Conservation (phyloP, 2,888 invertebrate genomes). For the Limnephilus rhombicus region DNA sequence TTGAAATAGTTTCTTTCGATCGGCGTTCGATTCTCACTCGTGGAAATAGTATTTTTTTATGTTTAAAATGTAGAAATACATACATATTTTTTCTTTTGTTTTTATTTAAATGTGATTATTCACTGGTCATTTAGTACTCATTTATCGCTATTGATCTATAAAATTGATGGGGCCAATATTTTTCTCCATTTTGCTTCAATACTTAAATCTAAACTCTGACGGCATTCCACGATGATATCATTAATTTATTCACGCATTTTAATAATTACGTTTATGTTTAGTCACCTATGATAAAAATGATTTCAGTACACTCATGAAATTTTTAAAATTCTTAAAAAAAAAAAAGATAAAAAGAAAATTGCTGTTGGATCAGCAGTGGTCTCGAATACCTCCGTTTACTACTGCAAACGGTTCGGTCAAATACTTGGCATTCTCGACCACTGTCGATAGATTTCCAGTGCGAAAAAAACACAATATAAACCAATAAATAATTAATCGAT, state of each 20-base stretch:
- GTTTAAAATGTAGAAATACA: too few relatives aligned
- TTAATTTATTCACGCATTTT: not conserved
- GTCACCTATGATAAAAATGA: not conserved
- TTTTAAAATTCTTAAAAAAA: slow-evolving; percentile 65
- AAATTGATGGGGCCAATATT: too few relatives aligned
- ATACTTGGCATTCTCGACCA: slow-evolving; percentile 75
- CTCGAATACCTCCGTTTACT: slow-evolving; percentile 77
- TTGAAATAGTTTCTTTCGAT: too few relatives aligned
- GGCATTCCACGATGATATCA: too few relatives aligned
- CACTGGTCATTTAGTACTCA: too few relatives aligned
- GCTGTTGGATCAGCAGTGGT: slow-evolving; percentile 78
- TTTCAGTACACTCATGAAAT: not conserved
- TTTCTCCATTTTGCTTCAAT: too few relatives aligned
- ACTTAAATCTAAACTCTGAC: too few relatives aligned
- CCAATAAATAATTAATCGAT: not conserved
- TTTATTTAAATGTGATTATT: too few relatives aligned
- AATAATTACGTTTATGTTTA: not conserved
- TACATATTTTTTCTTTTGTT: too few relatives aligned
- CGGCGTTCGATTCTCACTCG: too few relatives aligned
- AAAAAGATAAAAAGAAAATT: slow-evolving; percentile 75
- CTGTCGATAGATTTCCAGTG: slow-evolving; percentile 71
- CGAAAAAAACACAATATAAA: slow-evolving; percentile 5
- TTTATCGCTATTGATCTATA: too few relatives aligned
- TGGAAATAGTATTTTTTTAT: too few relatives aligned
- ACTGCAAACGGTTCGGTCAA: slow-evolving; percentile 67